Percentiles rank a stretch among this genome's conserved stretches.
phyloP scores from a whole-genome alignment of 2,113 vertebrate species.

The Labeo rohita region DNA sequence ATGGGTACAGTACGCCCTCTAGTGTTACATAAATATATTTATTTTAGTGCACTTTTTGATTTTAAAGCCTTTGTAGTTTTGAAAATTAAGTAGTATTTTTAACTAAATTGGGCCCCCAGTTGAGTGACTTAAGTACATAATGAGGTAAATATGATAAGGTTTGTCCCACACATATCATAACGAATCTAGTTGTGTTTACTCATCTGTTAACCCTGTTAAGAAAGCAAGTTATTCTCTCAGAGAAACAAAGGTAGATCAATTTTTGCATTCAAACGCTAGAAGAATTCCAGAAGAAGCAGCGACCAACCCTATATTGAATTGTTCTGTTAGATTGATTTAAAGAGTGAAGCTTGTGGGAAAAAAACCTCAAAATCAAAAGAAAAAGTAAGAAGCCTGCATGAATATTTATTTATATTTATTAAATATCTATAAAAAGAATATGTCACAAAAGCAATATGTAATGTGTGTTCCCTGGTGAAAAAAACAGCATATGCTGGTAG shows the following conservation, averaged over 20 bases:
- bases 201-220: neutral
- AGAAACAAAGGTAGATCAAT: neutral
- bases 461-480: no score
- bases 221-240: no score
- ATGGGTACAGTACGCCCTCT: neutral
- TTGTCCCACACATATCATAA: neutral
- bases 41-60: neutral
- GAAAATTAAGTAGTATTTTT: neutral
- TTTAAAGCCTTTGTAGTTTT: no score
- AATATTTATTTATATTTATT: neutral
- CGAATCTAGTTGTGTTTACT: neutral
- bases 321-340: neutral
- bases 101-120: neutral
- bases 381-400: neutral
- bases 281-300: neutral
- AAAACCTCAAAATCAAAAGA: neutral
- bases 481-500: no score
- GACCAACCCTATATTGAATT: neutral
- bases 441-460: neutral
- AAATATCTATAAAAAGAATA: neutral
- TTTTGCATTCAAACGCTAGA: neutral
- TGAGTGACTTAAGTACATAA: neutral
- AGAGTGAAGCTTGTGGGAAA: neutral
- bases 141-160: neutral
- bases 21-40: neutral